Percentiles rank a stretch among this genome's conserved stretches.
Evolutionary conservation across 2,888 invertebrate genomes (phyloP).

Genomic region (Conistra vaccinii): DNA sequence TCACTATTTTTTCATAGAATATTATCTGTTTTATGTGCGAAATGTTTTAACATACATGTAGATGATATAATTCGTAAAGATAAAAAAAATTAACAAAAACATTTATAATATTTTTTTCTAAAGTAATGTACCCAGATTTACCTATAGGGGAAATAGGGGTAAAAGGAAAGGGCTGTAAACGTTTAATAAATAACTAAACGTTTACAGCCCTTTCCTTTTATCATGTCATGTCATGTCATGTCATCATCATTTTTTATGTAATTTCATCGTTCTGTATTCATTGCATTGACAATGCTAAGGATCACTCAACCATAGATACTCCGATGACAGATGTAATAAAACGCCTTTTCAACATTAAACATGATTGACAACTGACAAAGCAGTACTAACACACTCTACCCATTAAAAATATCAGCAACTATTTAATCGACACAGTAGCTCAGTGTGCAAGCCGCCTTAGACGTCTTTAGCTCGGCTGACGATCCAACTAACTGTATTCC

Average conservation of each 20-base stretch:
- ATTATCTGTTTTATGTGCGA: neutral
- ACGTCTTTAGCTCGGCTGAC: slow-evolving; percentile 45
- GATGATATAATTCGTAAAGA: too few relatives aligned
- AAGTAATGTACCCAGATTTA: too few relatives aligned
- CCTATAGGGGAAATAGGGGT: too few relatives aligned
- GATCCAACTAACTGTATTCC: slow-evolving; percentile 63
- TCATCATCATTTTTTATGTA: too few relatives aligned
- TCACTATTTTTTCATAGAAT: slow-evolving; percentile 16
- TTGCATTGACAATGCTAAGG: neutral
- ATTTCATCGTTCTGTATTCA: neutral
- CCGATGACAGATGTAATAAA: slow-evolving; percentile 36
- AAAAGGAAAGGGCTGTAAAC: too few relatives aligned
- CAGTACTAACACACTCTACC: neutral
- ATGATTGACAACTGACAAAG: slow-evolving; percentile 32
- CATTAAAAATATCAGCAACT: slow-evolving; percentile 1
- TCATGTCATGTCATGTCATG: too few relatives aligned
- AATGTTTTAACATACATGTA: too few relatives aligned
- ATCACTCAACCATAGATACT: slow-evolving; percentile 9
- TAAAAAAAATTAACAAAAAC: too few relatives aligned
- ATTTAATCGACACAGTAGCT: slow-evolving; percentile 15
- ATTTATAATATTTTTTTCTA: too few relatives aligned
- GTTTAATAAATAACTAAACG: too few relatives aligned
- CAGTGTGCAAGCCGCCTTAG: slow-evolving; percentile 49
- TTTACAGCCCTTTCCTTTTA: too few relatives aligned
- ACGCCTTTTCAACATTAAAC: neutral